Conservation (phyloP, 2,113 vertebrate genomes). For the Rhineura floridana region DNA sequence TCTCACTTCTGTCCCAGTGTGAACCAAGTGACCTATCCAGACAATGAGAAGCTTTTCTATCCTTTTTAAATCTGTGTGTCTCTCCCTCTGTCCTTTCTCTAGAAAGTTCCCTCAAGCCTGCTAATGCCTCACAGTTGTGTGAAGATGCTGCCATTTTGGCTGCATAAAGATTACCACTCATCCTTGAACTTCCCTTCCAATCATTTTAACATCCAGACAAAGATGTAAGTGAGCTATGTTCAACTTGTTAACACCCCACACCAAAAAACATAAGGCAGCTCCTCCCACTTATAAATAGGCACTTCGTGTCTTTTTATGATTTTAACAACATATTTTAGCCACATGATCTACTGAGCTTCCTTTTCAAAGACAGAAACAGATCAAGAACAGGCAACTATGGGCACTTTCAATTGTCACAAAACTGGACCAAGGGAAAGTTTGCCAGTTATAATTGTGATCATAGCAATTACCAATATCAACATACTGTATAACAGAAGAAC, state of each 20-base stretch:
- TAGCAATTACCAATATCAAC: background rate
- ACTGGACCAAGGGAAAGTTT: background rate
- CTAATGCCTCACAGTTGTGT: background rate
- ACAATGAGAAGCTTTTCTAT: too few relatives aligned
- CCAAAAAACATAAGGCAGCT: background rate
- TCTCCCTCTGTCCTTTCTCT: too few relatives aligned
- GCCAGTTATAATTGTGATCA: constrained; percentile 7
- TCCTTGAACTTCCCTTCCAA: too few relatives aligned
- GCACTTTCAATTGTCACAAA: background rate
- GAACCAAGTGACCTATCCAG: too few relatives aligned
- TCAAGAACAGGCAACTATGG: background rate
- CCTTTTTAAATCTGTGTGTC: too few relatives aligned
- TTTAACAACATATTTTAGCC: background rate
- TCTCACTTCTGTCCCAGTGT: too few relatives aligned
- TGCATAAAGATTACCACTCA: background rate
- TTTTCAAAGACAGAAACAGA: background rate
- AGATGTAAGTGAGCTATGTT: background rate
- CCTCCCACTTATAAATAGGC: background rate
- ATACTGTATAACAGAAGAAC: background rate
- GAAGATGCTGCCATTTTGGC: too few relatives aligned
- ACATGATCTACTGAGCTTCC: background rate
- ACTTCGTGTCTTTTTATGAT: background rate
- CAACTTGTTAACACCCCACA: background rate
- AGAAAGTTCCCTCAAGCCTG: background rate
- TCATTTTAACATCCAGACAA: too few relatives aligned